Evolutionary conservation across 2,888 invertebrate genomes (phyloP), one percentile per base, ranked within the genome.

Genomic region (Polymixis lichenea): DNA sequence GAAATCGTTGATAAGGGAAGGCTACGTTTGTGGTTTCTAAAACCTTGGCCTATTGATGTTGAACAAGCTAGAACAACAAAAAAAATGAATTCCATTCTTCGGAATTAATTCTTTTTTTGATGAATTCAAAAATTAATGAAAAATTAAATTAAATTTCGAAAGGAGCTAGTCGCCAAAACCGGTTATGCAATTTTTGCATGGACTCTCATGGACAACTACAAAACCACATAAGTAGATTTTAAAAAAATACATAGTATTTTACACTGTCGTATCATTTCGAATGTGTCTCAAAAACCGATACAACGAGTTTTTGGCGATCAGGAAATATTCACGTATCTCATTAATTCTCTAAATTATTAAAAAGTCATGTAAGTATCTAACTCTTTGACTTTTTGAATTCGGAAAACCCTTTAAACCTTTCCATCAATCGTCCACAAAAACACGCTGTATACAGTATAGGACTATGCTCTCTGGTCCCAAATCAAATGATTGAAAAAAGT

Each of bases 401-500:
- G 0, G 0, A 32, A 7, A 64, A 28, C 9, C 9, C 1, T 51
- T 7, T 13, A n/a, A 71, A 53, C 25, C 15, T 58, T 78, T 72
- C 25, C 43, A 78, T 64, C 72, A 53, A 53, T 19, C 17, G 32
- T 32, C n/a, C n/a, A 11, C 64, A 60, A 72, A 77, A 66, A 56
- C 61, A 65, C 17, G 60, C n/a, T n/a, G 17, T 78, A 43, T 19
- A 46, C 25, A 43, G 46, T 15, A 28, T 9, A 61, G 17, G 46
- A 32, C 61, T 7, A 32, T 55, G 60, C 11, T 49, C n/a, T 43
- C 38, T 43, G 49, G 55, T 66, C 53, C 61, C 38, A 74, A 83
- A 73, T 61, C 61, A 73, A 72, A 68, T 74, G 62, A 78, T 79
- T 53, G 67, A 64, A 61, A 80, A 72, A 77, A 84, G 70, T 64